Conservation (phyloP, 2,113 vertebrate genomes). For the Hymenochirus boettgeri region DNA sequence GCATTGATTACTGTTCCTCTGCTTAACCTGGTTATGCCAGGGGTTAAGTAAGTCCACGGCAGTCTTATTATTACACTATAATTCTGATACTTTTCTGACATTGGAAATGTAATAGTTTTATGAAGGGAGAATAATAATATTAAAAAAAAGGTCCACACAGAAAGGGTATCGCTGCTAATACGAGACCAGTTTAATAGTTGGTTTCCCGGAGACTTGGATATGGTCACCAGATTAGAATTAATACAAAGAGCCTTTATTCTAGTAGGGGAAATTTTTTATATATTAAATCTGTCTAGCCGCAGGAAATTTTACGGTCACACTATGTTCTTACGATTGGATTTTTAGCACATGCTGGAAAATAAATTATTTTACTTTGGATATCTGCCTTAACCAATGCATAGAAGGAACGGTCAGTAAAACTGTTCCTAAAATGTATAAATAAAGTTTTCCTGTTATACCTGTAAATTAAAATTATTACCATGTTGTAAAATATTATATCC, state of each 20-base stretch:
- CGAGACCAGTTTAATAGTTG: conserved; percentile 11
- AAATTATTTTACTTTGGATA: conserved; percentile 28
- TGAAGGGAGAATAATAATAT: too few species aligned
- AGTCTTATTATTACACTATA: too few species aligned
- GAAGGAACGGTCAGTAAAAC: conserved; percentile 21
- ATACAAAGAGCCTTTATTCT: conserved; percentile 12
- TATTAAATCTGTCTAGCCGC: conserved; percentile 26
- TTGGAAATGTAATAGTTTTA: too few species aligned
- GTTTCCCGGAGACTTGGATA: conserved; percentile 10
- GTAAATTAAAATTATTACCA: too few species aligned
- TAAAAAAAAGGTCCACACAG: too few species aligned
- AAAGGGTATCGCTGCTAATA: neutral
- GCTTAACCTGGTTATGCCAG: too few species aligned
- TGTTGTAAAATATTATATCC: too few species aligned
- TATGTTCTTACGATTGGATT: conserved; percentile 34
- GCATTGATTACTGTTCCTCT: too few species aligned
- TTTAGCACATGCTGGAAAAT: conserved; percentile 33
- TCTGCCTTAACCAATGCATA: conserved; percentile 28
- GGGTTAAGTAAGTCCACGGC: too few species aligned
- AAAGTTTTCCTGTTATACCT: conserved; percentile 8
- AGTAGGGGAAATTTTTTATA: neutral
- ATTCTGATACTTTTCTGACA: too few species aligned
- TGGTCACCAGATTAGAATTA: conserved; percentile 10
- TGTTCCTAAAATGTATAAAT: conserved; percentile 16
- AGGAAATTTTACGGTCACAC: conserved; percentile 37